phyloP scores from a whole-genome alignment of 2,113 vertebrate genomes.

The Anguilla japonica region DNA sequence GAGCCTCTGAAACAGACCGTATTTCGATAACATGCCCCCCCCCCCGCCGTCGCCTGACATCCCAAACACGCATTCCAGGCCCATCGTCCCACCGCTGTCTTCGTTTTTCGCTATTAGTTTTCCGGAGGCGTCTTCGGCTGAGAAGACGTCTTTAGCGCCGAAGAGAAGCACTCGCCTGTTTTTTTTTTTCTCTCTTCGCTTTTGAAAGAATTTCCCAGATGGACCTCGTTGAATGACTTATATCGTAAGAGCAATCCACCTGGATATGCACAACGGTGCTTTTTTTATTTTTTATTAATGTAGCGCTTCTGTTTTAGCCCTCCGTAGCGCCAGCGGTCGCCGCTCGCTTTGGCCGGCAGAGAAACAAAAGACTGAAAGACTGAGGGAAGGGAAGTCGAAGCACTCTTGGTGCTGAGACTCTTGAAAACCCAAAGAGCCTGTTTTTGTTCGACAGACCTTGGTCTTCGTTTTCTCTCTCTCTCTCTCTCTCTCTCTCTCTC shows the following conservation, averaged over 20 bases:
- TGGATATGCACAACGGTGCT: not conserved
- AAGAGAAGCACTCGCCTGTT: too few relatives aligned
- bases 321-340: not conserved
- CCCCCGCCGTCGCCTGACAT: not conserved
- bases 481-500: too few relatives aligned
- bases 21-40: not conserved
- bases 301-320: not conserved
- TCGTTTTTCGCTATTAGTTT: too few relatives aligned
- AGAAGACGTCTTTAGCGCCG: too few relatives aligned
- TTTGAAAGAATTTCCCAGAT: not conserved
- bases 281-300: not conserved
- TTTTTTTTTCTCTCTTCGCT: not conserved
- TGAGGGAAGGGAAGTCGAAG: not conserved
- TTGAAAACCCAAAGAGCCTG: not conserved
- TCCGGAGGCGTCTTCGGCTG: too few relatives aligned
- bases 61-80: not conserved
- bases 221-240: too few relatives aligned
- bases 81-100: too few relatives aligned
- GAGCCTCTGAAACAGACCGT: not conserved
- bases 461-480: not conserved
- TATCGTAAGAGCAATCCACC: too few relatives aligned
- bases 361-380: not conserved
- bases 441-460: not conserved
- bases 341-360: not conserved
- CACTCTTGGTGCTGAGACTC: not conserved